Conservation (phyloP, 1,140 invertebrate species). For the Drosophila repleta region DNA sequence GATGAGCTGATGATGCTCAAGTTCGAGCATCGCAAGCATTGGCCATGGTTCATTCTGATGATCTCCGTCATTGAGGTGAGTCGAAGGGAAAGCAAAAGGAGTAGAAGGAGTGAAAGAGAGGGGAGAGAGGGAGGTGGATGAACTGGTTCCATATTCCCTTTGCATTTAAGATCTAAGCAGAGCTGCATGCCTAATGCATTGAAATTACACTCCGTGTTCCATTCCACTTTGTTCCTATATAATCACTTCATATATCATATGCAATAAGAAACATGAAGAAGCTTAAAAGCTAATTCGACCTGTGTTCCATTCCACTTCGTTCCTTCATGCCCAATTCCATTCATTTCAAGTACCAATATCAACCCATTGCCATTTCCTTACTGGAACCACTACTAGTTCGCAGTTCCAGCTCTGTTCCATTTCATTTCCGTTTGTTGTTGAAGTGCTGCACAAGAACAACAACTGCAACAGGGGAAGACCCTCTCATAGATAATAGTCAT, state of each 20-base stretch:
- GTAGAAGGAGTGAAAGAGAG: not conserved
- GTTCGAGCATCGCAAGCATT: conserved; percentile 72
- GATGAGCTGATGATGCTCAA: conserved; percentile 65
- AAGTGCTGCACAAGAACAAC: not conserved
- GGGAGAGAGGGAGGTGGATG: not conserved
- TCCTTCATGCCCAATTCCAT: not conserved
- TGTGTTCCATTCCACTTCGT: too few relatives aligned
- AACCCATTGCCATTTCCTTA: not conserved
- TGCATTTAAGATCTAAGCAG: too few relatives aligned
- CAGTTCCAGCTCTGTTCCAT: not conserved
- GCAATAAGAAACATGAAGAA: too few relatives aligned
- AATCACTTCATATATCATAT: too few relatives aligned
- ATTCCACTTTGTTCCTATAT: conserved; percentile 2
- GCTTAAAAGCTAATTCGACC: too few relatives aligned
- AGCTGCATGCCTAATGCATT: too few relatives aligned
- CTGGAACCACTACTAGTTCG: not conserved
- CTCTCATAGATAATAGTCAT: conserved; percentile 13
- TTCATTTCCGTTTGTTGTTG: conserved; percentile 11
- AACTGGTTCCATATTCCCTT: not conserved
- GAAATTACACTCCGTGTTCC: not conserved
- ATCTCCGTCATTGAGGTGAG: conserved; percentile 94
- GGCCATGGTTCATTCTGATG: conserved; percentile 93
- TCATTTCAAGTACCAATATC: not conserved
- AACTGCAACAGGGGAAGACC: not conserved
- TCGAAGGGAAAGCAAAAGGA: conserved; percentile 14